A percentile compares a stretch with the other conserved stretches of the same genome.
phyloP scores from a whole-genome alignment of 2,113 vertebrate species.

The Brachirus orientalis region DNA sequence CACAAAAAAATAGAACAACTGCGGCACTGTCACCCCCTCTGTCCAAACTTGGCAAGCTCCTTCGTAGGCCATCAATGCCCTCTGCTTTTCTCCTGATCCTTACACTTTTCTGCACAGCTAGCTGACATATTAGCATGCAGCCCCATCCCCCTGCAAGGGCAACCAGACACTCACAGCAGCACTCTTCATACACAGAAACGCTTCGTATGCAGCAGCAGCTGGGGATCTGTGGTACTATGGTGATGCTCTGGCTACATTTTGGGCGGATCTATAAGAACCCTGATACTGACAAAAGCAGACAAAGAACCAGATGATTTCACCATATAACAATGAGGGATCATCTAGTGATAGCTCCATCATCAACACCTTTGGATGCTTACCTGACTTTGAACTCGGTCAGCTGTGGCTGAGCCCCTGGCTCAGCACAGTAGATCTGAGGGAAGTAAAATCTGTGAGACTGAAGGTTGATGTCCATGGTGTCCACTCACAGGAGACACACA shows the following conservation, averaged over 20 bases:
- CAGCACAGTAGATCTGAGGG: slow-evolving; percentile 81
- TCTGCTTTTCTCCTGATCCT: slow-evolving; percentile 60
- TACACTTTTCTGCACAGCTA: slow-evolving; percentile 67
- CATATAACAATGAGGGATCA: background rate
- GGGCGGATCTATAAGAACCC: background rate
- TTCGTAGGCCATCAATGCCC: slow-evolving; percentile 58
- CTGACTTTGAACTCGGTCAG: slow-evolving; percentile 81
- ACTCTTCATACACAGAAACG: slow-evolving; percentile 39
- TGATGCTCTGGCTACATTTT: slow-evolving; percentile 1
- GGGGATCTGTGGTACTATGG: slow-evolving; percentile 18
- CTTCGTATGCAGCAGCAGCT: slow-evolving; percentile 53
- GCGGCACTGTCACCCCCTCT: slow-evolving; percentile 56
- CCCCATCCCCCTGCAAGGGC: slow-evolving; percentile 73
- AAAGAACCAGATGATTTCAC: background rate
- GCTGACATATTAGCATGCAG: slow-evolving; percentile 72
- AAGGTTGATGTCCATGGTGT: slow-evolving; percentile 80
- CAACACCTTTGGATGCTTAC: slow-evolving; percentile 62
- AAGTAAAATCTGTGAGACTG: slow-evolving; percentile 81
- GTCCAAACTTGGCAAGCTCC: slow-evolving; percentile 69
- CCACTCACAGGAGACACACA: slow-evolving; percentile 31
- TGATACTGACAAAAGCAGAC: slow-evolving; percentile 24
- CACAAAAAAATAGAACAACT: slow-evolving; percentile 47
- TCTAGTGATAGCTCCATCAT: background rate
- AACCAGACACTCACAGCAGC: slow-evolving; percentile 58
- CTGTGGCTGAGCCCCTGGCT: slow-evolving; percentile 71